Conservation (phyloP, 2,888 invertebrate species). For the Drosophila yooni region DNA sequence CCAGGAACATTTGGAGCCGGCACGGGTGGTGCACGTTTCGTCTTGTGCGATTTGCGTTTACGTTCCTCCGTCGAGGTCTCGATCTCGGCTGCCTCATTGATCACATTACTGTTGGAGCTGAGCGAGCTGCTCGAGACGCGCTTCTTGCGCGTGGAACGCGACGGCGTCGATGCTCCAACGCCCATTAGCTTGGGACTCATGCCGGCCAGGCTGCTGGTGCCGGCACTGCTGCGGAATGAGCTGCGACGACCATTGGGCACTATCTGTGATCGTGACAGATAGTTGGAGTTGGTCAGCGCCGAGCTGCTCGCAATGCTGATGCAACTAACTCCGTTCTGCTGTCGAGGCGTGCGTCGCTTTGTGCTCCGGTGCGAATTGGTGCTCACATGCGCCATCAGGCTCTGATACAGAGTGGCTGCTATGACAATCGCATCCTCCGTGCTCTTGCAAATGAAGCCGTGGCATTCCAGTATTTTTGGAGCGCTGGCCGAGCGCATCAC, state of each 20-base stretch:
- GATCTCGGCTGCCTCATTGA: conserved; percentile 84
- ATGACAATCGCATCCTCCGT: conserved; percentile 96
- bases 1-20: conserved; percentile 77
- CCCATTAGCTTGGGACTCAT: conserved; percentile 45
- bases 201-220: conserved; percentile 40
- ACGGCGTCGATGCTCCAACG: conserved; percentile 85
- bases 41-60: conserved; percentile 87
- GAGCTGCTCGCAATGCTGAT: conserved; percentile 90
- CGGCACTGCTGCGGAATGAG: conserved; percentile 79
- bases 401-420: conserved; percentile 95
- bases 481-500: conserved; percentile 93
- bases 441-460: conserved; percentile 95
- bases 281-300: conserved; percentile 83
- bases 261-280: conserved; percentile 75
- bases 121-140: conserved; percentile 88
- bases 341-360: conserved; percentile 87
- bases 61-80: conserved; percentile 86
- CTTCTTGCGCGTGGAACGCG: conserved; percentile 91
- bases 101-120: conserved; percentile 87
- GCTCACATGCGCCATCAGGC: conserved; percentile 92
- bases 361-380: conserved; percentile 84
- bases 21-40: conserved; percentile 86
- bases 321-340: conserved; percentile 91
- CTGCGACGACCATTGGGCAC: conserved; percentile 79
- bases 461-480: conserved; percentile 93